Percentiles rank a stretch among this genome's conserved stretches.
phyloP scores from a whole-genome alignment of 2,113 vertebrate species.

The Parus major region DNA sequence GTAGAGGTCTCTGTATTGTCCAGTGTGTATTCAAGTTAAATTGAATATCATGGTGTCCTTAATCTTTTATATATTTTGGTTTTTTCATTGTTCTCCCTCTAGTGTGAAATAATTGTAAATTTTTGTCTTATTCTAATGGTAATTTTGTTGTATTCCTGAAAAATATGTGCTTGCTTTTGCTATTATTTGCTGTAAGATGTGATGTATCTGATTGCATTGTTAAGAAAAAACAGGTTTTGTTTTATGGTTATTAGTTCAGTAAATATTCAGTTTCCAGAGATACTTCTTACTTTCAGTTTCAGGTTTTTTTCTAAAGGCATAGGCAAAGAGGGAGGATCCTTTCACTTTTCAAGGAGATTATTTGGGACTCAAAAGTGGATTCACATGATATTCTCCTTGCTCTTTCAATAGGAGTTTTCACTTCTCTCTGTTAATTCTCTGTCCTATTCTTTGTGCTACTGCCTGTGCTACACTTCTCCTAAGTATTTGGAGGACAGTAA shows the following conservation, averaged over 20 bases:
- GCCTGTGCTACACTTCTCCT: conserved; percentile 30
- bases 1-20: neutral
- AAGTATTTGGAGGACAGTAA: conserved; percentile 27
- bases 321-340: neutral
- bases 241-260: neutral
- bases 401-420: conserved; percentile 41
- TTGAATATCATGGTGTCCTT: neutral
- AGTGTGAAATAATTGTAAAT: neutral
- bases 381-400: neutral
- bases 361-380: conserved; percentile 17
- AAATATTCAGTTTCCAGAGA: neutral
- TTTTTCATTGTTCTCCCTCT: neutral
- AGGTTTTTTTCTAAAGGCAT: neutral
- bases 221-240: neutral
- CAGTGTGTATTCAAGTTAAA: neutral
- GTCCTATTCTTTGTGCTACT: conserved; percentile 48
- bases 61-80: neutral
- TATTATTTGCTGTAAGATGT: conserved; percentile 4
- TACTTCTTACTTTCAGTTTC: neutral
- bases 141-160: neutral
- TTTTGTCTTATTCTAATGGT: neutral
- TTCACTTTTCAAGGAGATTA: neutral
- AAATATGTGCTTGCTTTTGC: neutral
- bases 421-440: conserved; percentile 52
- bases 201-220: neutral